A percentile compares a stretch with the other conserved stretches of the same genome.
Conservation (phyloP, 2,113 vertebrate species). For the Corydoras sp. region DNA sequence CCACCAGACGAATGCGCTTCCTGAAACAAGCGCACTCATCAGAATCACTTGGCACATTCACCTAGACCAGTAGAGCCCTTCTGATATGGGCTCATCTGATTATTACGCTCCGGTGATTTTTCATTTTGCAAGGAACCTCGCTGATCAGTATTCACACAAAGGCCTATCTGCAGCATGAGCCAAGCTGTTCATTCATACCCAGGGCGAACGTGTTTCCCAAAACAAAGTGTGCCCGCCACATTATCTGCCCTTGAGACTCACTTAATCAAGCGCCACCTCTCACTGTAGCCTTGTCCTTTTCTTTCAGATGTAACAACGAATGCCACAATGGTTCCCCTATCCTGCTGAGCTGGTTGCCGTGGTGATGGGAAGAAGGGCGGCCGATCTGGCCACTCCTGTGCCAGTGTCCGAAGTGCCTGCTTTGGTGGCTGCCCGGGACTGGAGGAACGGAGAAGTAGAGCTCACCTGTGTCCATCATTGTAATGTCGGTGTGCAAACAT, state of each 20-base stretch:
- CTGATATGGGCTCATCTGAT: slow-evolving; percentile 25
- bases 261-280: slow-evolving; percentile 37
- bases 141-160: slow-evolving; percentile 39
- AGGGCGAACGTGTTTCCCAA: slow-evolving; percentile 15
- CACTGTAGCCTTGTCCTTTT: slow-evolving; percentile 45
- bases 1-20: slow-evolving; percentile 11
- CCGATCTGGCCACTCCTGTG: slow-evolving; percentile 63
- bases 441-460: slow-evolving; percentile 55
- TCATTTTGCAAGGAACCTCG: slow-evolving; percentile 24
- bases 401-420: slow-evolving; percentile 65
- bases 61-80: slow-evolving; percentile 12
- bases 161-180: slow-evolving; percentile 26
- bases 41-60: slow-evolving; percentile 29
- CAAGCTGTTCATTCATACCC: slow-evolving; percentile 30
- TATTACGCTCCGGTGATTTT: slow-evolving; percentile 23
- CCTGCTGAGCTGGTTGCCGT: slow-evolving; percentile 31
- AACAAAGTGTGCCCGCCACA: slow-evolving; percentile 15
- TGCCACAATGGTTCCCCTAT: slow-evolving; percentile 27
- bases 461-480: slow-evolving; percentile 58
- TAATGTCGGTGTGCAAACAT: slow-evolving; percentile 67
- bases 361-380: slow-evolving; percentile 66
- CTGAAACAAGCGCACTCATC: slow-evolving; percentile 21
- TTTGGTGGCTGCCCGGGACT: slow-evolving; percentile 58
- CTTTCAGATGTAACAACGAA: slow-evolving; percentile 47
- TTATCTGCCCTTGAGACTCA: slow-evolving; percentile 30